Evolutionary conservation across 2,888 invertebrate genomes (phyloP), one percentile per base, ranked within the genome.

Genomic region (Melanargia galathea): DNA sequence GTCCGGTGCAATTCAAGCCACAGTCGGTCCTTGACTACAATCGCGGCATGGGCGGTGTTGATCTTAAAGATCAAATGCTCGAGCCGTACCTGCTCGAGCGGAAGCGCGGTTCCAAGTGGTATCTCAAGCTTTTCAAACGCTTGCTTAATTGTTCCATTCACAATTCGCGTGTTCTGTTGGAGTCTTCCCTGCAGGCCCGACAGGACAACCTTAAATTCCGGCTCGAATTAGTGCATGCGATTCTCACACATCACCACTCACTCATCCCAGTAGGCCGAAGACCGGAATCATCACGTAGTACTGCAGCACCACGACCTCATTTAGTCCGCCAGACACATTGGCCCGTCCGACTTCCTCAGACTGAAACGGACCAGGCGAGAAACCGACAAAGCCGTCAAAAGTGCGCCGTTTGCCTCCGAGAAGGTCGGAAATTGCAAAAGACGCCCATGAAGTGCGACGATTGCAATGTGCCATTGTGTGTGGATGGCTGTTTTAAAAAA

Each of bases 1-100:
- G 54, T 20, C 22, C 33, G 8, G 20, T 7, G 8, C 33, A 6
- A 38, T 38, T 35, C 20, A 54, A 38, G 20, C 54, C 54, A n/a
- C 33, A 35, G 8, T 20, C n/a, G 22, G 22, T 54, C 20, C 20
- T 35, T n/a, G 54, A 54, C 8, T 54, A 54, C 40, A 54, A 54
- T n/a, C 38, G n/a, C 13, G 18, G 6, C 35, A 24, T 54, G 54
- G 38, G 54, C 38, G 38, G 38, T n/a, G 54, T 54, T 8, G 54
- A 54, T 54, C 38, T 40, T 20, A 54, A 38, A n/a, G 54, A 54
- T 38, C 54, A 54, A 35, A 54, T 22, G 33, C 52, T 52, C 11
- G 30, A 52, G 30, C 33, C 52, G 8, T 52, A 52, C 24, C 11
- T 33, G n/a, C 13, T 52, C 2, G 33, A 52, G 33, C n/a, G 52